Base-by-base conservation (phyloP, 1,140 invertebrate genomes). In the Pseudachorutes palmiensis region DNA sequence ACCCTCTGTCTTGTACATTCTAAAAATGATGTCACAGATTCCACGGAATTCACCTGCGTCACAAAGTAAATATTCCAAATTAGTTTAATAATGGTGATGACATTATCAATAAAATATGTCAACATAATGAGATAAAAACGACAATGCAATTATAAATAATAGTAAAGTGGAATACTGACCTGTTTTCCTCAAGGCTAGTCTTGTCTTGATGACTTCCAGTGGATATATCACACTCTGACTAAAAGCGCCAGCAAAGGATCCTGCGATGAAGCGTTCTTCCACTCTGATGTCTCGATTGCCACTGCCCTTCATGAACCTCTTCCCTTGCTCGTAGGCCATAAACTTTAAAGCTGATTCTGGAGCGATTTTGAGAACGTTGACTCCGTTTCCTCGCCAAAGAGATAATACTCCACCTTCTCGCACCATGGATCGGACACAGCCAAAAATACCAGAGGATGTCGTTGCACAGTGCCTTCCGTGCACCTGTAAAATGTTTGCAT, bases 331-430 rank as follows among this genome's bases (percentile, higher is more conserved):
- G 80, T 99, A 99, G 1, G 92, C 92, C 79, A 94, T 92, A 78
- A 99, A 99, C 78, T 99, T 99, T 0, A 99, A 78, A 0, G 97
- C 97, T 1, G 94, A 92, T 80, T 99, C 97, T 0, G 97, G 97
- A 0, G 93, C 96, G 73, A 99, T 98, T 83, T 99, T 99, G 68
- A 71, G 9, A 45, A 99, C 93, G 79, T 99, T 99, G 73, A 99
- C 94, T 41, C 93, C 94, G 80, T 99, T 99, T 32, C 97, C 97
- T 75, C 97, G 81, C 70, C 69, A 67, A 28, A 70, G 30, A 1
- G 69, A 67, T 32, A 65, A n/a, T 1, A 69, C 24, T n/a, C 97
- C 97, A 70, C 97, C 97, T 80, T 99, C 97, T 48, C 86, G 85
- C 2, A 97, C 78, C 90, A 98, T 92, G 80, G 85, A 85, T 72